A percentile compares a stretch with the other conserved stretches of the same genome.
phyloP scores from a whole-genome alignment of 2,113 vertebrate species.

The Mesitornis unicolor region DNA sequence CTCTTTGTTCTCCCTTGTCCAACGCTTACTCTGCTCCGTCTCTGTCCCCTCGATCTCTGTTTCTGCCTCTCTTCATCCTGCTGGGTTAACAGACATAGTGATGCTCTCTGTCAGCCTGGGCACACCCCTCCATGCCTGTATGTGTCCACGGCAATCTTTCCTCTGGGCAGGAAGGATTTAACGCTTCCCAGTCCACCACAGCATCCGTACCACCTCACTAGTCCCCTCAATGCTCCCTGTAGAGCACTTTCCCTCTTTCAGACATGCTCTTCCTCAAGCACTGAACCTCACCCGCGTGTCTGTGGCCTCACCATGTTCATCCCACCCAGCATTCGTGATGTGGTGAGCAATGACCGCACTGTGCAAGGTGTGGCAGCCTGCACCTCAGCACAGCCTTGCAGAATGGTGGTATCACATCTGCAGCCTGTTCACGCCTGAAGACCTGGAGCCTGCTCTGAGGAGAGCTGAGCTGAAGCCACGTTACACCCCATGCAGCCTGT shows the following conservation, averaged over 20 bases:
- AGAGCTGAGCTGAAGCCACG: not conserved
- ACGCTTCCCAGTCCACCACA: not conserved
- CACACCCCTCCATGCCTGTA: not conserved
- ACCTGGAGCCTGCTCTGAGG: not conserved
- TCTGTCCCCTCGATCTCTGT: not conserved
- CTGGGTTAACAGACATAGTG: not conserved
- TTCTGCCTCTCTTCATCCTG: constrained; percentile 21
- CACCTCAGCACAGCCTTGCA: not conserved
- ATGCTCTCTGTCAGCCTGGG: not conserved
- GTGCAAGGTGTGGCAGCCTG: not conserved
- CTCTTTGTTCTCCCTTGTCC: constrained; percentile 48
- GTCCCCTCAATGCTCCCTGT: not conserved
- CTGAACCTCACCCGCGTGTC: not conserved
- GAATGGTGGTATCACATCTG: not conserved
- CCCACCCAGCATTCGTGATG: not conserved
- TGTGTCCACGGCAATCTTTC: not conserved
- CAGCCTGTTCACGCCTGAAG: not conserved
- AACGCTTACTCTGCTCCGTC: not conserved
- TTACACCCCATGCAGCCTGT: rapidly evolving
- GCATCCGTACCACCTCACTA: not conserved
- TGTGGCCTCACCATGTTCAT: not conserved
- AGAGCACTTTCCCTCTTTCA: not conserved
- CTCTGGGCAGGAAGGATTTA: not conserved
- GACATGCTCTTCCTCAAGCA: constrained; percentile 7
- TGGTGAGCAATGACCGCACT: not conserved